Evolutionary conservation across 1,140 invertebrate genomes (phyloP).

Genomic region (Stratiolaelaps scimitus): DNA sequence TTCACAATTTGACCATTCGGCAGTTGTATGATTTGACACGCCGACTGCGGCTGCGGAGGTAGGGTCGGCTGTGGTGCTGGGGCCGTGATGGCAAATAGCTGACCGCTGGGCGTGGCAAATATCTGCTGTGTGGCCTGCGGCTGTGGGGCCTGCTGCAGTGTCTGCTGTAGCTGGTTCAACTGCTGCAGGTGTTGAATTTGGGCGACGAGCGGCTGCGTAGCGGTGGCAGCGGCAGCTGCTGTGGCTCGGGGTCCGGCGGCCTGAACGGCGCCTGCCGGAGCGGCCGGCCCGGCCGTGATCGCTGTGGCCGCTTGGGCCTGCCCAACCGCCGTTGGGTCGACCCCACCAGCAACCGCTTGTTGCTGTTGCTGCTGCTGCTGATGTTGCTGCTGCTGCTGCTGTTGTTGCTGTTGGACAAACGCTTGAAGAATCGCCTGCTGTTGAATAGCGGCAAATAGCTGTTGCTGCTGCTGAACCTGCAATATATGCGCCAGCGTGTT

Average conservation of each 20-base stretch:
- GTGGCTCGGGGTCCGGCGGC: not conserved
- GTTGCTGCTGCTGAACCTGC: conserved; percentile 15
- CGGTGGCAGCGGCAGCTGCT: not conserved
- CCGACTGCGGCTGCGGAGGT: not conserved
- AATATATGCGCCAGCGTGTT: conserved; percentile 6
- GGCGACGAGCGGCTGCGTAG: not conserved
- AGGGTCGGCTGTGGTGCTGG: not conserved
- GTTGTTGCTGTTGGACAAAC: conserved; percentile 4
- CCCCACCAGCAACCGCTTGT: not conserved
- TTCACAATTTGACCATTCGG: conserved; percentile 20
- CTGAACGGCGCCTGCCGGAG: not conserved
- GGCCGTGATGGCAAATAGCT: conserved; percentile 12
- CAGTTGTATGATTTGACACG: conserved; percentile 18
- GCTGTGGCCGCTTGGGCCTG: no score
- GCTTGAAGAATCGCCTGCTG: conserved; percentile 15
- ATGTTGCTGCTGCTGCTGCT: conserved; percentile 14
- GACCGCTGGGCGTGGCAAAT: conserved; percentile 4
- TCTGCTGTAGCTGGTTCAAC: not conserved
- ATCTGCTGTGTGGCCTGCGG: not conserved
- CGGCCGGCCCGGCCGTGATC: no score
- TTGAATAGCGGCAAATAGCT: not conserved
- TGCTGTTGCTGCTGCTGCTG: conserved; percentile 21
- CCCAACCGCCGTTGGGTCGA: no score
- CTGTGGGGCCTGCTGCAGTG: conserved; percentile 14
- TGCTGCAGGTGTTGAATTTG: no score